Base-by-base conservation (phyloP, 2,888 invertebrate species). In the Yponomeuta cagnagella region DNA sequence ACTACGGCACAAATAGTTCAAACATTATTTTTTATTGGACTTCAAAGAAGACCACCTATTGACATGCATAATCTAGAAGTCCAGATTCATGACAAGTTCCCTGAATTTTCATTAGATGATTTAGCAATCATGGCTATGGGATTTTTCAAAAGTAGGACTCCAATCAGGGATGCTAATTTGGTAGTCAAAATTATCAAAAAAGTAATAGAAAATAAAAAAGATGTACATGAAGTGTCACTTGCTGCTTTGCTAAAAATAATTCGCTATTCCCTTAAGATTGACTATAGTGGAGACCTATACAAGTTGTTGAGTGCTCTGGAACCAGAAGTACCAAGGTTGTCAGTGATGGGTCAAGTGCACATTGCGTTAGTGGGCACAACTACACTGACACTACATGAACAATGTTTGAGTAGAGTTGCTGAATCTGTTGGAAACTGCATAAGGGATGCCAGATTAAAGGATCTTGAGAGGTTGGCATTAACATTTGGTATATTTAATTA, bases 81-180 rank as follows among this genome's bases (percentile, higher is more conserved):
- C 69, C 88, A 90, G 65, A 77, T 95, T 71, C 83, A 90, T 48
- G 79, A 90, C 4, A 83, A 86, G 71, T 87, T 95, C n/a, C 77
- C 93, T 9, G 79, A 93, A 37, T 93, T 96, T 79, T 91, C 88
- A 33, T 75, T 95, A 8, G 93, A 95, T 74, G 96, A 97, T 79
- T 82, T 96, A 72, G 95, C 94, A 12, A 93, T 97, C 15, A 93
- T 95, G 75, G 93, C 95, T 5, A 94, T 96, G 94, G 96, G 95
- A 0, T 96, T 95, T 82, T 97, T 97, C 77, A 96, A 96, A 88
- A 95, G 94, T 23, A 93, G 94, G 85, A 95, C 94, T 1, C 93
- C 90, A 23, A 90, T 97, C 69, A 92, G 93, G 73, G 93, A 88
- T 80, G 75, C 80, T 3, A 78, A 83, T 0, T 77, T 96, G 65